Conservation (phyloP, 2,797 vertebrate species). For the Thamnophis elegans region DNA sequence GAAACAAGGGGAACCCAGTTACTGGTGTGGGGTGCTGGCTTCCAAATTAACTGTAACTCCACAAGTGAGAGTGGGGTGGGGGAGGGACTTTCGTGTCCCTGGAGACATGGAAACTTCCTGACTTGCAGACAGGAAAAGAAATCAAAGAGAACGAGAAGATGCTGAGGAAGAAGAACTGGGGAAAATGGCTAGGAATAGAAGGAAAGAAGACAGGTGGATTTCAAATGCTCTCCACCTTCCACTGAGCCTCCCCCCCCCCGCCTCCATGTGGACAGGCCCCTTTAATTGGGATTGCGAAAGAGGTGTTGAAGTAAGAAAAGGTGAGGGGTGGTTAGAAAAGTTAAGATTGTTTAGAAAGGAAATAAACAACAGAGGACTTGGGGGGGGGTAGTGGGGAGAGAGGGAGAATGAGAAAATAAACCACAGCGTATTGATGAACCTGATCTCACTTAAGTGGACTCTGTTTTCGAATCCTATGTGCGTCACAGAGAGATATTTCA, state of each 20-base stretch:
- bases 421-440: background rate
- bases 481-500: background rate
- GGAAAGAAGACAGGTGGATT: background rate
- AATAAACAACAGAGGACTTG: slow-evolving; percentile 1
- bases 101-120: slow-evolving; percentile 11
- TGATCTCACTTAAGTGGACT: background rate
- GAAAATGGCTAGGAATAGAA: slow-evolving; percentile 25
- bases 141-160: slow-evolving; percentile 8
- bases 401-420: background rate
- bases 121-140: background rate
- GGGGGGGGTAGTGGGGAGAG: background rate
- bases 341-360: background rate
- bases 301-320: background rate
- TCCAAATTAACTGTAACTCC: slow-evolving; percentile 8
- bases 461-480: background rate
- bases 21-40: background rate
- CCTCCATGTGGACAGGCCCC: background rate
- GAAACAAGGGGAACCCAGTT: background rate
- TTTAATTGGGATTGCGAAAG: background rate
- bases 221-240: background rate
- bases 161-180: background rate
- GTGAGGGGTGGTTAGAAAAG: background rate
- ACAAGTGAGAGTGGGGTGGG: background rate
- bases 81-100: background rate
- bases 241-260: background rate